Percentiles rank a stretch among this genome's conserved stretches.
phyloP scores from a whole-genome alignment of 2,888 invertebrate genomes.

The Silvanus unidentatus region DNA sequence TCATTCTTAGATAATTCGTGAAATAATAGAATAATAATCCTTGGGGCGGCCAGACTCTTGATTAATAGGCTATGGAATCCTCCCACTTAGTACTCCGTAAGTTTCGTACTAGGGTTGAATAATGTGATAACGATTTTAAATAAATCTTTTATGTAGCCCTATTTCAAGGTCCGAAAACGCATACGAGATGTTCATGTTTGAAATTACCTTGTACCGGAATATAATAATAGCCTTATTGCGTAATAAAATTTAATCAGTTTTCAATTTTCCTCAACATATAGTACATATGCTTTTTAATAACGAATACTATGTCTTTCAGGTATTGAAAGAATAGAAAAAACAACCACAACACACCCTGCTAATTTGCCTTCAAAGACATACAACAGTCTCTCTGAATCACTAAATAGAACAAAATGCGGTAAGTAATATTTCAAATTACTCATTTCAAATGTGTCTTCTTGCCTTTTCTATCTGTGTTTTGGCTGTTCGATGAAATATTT shows the following conservation, averaged over 20 bases:
- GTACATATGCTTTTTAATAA: neutral
- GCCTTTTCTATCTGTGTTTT: too few species aligned
- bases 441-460: too few species aligned
- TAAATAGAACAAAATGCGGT: slow-evolving; percentile 42
- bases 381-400: slow-evolving; percentile 40
- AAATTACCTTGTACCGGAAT: neutral
- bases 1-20: too few species aligned
- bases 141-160: neutral
- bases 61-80: slow-evolving; percentile 42
- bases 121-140: slow-evolving; percentile 40
- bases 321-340: slow-evolving; percentile 34
- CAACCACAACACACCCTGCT: slow-evolving; percentile 26
- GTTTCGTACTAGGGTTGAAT: slow-evolving; percentile 37
- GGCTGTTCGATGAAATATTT: neutral
- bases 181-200: neutral
- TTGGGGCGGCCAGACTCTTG: slow-evolving; percentile 27
- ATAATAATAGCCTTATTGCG: neutral
- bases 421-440: slow-evolving; percentile 30
- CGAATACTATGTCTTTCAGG: too few species aligned
- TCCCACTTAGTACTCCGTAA: slow-evolving; percentile 41
- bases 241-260: neutral
- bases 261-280: neutral
- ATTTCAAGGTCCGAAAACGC: neutral
- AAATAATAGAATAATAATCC: too few species aligned
- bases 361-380: slow-evolving; percentile 39